phyloP scores from a whole-genome alignment of 1,140 invertebrate species.

The Papilio machaon region DNA sequence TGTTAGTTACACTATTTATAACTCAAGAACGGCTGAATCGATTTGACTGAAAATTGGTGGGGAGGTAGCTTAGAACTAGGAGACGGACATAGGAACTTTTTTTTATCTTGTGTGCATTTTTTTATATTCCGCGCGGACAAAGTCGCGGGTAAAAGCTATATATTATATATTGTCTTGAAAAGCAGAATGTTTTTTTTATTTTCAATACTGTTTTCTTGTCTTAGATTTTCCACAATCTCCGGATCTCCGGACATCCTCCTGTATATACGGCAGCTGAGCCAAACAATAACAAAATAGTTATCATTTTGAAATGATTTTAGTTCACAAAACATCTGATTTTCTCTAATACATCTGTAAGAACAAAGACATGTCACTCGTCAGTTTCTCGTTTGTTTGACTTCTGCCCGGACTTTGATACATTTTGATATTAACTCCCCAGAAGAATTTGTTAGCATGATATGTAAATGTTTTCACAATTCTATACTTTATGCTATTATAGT shows the following conservation, averaged over 20 bases:
- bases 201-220: background rate
- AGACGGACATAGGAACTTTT: too few species aligned
- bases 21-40: too few species aligned
- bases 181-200: too few species aligned
- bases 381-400: conserved; percentile 6
- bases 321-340: background rate
- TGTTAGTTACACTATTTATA: too few species aligned
- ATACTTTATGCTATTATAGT: too few species aligned
- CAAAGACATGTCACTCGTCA: background rate
- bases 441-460: background rate
- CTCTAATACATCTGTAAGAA: background rate
- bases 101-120: too few species aligned
- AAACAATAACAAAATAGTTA: background rate
- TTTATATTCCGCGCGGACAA: too few species aligned
- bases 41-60: too few species aligned
- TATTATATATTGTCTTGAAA: too few species aligned
- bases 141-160: too few species aligned
- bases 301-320: background rate
- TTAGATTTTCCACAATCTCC: background rate
- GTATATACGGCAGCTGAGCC: background rate
- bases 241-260: background rate
- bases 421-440: background rate
- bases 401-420: background rate
- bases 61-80: too few species aligned
- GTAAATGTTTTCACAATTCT: background rate